Evolutionary conservation across 2,797 vertebrate species (phyloP), one percentile per base, ranked within the genome.

Genomic region (Rhincodon typus): DNA sequence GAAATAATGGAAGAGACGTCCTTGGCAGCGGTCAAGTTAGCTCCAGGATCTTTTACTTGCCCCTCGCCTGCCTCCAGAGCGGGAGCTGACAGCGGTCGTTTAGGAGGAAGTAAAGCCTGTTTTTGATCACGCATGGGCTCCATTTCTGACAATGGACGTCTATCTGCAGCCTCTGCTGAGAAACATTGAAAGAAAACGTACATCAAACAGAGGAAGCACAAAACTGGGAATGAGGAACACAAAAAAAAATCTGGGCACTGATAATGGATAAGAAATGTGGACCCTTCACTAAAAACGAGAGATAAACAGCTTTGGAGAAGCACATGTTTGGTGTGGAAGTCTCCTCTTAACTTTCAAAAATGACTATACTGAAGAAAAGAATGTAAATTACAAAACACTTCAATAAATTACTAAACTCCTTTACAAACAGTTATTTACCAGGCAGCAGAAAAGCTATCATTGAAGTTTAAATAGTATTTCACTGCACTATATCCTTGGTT

Each of bases 21-120:
- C 0, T 97, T 97, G 97, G 98, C 96, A 0, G 97, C 95, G 23
- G 97, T 97, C 96, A 97, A 97, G 42, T 97, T 96, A 53, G 96
- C 96, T 0, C 0, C 1, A 23, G 96, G 82, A 42, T 97, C 97
- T 96, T 96, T 97, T 0, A 86, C 90, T 67, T 97, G 97, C 0
- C 90, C 97, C 95, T 99, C 98, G 0, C 93, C 97, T 94, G 97
- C 96, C 95, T 99, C 98, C 2, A 98, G 97, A 95, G 93, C 97
- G 97, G 53, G 97, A 70, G 95, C 79, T 46, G 87, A 97, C 96
- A 98, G 97, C 23, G 98, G 97, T 98, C 98, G 99, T 96, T 99
- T 99, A 0, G 99, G 98, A 96, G 98, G 98, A 97, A 99, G 97
- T 57, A 99, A 95, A 5, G 98, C 97, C 94, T 98, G 98, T 96